phyloP scores from a whole-genome alignment of 2,797 vertebrate genomes.

The Nasua narica region DNA sequence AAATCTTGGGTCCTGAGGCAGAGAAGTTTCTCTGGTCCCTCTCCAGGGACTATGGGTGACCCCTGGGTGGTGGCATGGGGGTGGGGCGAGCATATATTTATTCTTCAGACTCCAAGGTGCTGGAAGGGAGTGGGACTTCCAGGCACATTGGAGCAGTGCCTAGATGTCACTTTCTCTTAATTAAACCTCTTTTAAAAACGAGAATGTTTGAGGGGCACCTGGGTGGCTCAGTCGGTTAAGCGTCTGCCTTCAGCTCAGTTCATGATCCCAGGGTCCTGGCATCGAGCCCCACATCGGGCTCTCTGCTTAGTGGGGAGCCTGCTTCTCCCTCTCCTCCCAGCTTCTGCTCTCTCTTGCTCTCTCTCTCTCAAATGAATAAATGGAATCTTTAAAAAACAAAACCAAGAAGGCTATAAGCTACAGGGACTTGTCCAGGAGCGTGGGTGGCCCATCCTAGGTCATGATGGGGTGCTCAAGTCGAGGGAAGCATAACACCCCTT shows the following conservation, averaged over 20 bases:
- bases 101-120: background rate
- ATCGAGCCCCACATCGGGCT: rapidly evolving
- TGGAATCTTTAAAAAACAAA: background rate
- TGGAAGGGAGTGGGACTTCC: background rate
- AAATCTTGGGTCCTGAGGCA: background rate
- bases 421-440: background rate
- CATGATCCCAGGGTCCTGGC: too few species aligned
- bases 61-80: too few species aligned
- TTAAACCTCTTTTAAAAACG: background rate
- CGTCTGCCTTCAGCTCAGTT: too few species aligned
- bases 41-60: too few species aligned
- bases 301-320: background rate
- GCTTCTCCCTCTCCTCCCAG: background rate
- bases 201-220: background rate
- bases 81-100: background rate
- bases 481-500: background rate
- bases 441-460: background rate
- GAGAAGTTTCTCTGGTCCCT: background rate
- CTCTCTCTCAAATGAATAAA: background rate
- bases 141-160: background rate
- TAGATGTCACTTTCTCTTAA: background rate
- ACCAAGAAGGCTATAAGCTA: background rate
- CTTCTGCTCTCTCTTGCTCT: background rate
- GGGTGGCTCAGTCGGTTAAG: too few species aligned
- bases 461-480: background rate